Percentiles rank a stretch among this genome's conserved stretches.
Conservation (phyloP, 53 echinoderm and acorn worm species). For the Echinarachnius parma region DNA sequence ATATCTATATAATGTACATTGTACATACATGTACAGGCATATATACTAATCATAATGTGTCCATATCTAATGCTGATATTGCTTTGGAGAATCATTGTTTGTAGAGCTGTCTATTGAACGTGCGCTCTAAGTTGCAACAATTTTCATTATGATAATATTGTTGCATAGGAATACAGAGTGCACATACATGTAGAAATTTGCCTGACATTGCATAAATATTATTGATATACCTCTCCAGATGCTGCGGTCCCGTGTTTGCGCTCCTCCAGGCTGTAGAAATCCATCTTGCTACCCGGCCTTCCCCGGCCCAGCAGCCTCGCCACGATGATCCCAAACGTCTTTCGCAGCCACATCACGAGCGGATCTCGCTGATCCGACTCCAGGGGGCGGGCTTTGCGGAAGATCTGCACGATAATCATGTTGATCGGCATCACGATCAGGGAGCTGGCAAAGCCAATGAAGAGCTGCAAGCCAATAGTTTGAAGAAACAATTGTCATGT, state of each 20-base stretch:
- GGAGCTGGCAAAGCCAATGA: constrained; percentile 60
- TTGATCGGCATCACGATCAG: constrained; percentile 70
- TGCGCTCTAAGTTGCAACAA: no score
- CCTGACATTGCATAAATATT: no score
- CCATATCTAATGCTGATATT: no score
- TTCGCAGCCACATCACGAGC: constrained; percentile 15
- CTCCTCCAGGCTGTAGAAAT: constrained; percentile 20
- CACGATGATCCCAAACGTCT: constrained; percentile 11
- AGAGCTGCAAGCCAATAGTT: constrained; percentile 42
- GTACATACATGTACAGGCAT: no score
- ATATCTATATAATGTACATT: no score
- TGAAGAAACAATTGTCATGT: no score
- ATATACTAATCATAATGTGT: no score
- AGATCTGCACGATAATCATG: constrained; percentile 72
- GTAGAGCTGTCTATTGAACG: no score
- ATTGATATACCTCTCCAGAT: constrained; percentile 24
- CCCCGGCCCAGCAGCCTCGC: not conserved
- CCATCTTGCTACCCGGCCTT: not conserved
- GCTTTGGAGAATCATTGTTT: no score
- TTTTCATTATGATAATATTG: no score
- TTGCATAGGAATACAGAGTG: no score
- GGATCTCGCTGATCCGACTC: constrained; percentile 16
- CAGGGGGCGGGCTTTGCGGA: constrained; percentile 57
- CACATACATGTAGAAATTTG: no score
- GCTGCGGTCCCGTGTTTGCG: constrained; percentile 11